Evolutionary conservation across 2,113 vertebrate species (phyloP), one percentile per base, ranked within the genome.

Genomic region (Ammodramus savannarum): DNA sequence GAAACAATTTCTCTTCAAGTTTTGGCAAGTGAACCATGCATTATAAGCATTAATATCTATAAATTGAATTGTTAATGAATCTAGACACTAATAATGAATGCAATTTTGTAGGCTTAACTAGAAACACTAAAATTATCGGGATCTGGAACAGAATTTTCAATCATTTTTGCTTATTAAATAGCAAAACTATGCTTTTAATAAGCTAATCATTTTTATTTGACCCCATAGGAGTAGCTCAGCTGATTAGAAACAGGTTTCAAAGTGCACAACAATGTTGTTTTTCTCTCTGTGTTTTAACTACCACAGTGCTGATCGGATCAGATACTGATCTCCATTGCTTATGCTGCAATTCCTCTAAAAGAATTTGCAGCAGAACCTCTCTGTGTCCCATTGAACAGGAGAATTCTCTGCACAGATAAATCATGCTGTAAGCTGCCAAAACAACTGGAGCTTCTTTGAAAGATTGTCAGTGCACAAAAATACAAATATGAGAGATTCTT

Each of bases 51-150:
- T 98, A 98, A 98, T 98, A 98, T 98, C 98, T 98, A 98, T 98
- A 98, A 98, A 98, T 98, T 98, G 98, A 98, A 98, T 98, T 98
- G 98, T 98, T 98, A 98, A 98, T 98, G 98, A 98, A 98, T 98
- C 97, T 98, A 98, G 98, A 98, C 98, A 98, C 97, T 98, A 98
- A 98, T 98, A 98, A 98, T 98, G 98, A 98, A 98, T 98, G 97
- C 98, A 98, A 98, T 98, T 98, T 98, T 98, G 97, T 97, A 98
- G 94, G 97, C 98, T 98, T 98, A 98, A 98, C 98, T 98, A 98
- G 98, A 98, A 98, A 98, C 97, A 98, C 97, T 98, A 97, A 98
- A 98, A 98, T 98, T 98, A 98, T 98, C 98, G 97, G 97, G 96
- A 98, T 98, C 97, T 98, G 97, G 96, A 97, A 96, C 96, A 98